A percentile compares a stretch with the other conserved stretches of the same genome.
Conservation (phyloP, 2,888 invertebrate genomes). For the Caenorhabditis angaria region DNA sequence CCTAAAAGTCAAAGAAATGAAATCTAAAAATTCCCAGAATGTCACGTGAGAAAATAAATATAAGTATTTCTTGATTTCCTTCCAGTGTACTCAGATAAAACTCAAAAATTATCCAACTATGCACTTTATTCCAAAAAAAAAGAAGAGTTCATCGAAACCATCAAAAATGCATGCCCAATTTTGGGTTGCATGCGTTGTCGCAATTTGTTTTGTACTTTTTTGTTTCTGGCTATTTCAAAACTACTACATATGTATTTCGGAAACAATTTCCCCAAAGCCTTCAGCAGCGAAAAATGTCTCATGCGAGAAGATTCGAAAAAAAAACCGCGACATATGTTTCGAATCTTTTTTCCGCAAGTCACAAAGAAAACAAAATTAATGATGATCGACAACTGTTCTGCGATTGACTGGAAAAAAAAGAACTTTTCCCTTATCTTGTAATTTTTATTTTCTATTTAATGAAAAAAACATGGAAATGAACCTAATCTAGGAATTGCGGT, state of each 20-base stretch:
- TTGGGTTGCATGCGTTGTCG: neutral
- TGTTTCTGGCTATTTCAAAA: too few relatives aligned
- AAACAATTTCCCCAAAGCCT: neutral
- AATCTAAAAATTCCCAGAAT: too few relatives aligned
- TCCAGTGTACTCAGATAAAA: too few relatives aligned
- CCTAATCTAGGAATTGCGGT: neutral
- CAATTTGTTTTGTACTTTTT: neutral
- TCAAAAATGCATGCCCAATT: neutral
- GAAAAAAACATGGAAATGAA: neutral
- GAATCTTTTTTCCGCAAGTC: neutral
- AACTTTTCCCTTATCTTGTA: neutral
- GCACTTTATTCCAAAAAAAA: too few relatives aligned
- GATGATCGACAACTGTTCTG: neutral
- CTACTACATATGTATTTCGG: too few relatives aligned
- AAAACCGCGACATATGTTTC: slow-evolving; percentile 2
- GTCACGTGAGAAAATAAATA: too few relatives aligned
- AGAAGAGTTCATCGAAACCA: slow-evolving; percentile 1
- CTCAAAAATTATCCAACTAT: too few relatives aligned
- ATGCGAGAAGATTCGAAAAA: neutral
- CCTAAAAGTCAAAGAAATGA: too few relatives aligned
- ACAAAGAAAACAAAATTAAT: neutral
- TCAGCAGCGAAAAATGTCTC: neutral
- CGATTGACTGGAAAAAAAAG: neutral
- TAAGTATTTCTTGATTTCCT: too few relatives aligned
- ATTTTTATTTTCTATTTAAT: too few relatives aligned